Evolutionary conservation across 2,888 invertebrate genomes (phyloP).

Genomic region (Cantharis nigra): DNA sequence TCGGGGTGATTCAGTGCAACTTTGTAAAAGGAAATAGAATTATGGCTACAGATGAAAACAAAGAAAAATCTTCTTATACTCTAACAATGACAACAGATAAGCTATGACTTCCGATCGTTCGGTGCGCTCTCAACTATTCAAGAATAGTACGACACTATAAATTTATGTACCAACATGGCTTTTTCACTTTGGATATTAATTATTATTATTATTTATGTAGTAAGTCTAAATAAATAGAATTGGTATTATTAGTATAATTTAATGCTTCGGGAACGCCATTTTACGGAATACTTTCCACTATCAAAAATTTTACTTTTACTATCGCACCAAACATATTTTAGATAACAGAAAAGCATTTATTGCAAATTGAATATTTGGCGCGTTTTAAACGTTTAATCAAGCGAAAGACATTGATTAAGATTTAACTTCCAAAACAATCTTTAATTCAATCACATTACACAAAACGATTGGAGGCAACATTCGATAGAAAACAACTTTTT

Average conservation of each 20-base stretch:
- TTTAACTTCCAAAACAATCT: constrained; percentile 54
- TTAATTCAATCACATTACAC: constrained; percentile 57
- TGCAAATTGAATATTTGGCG: constrained; percentile 43
- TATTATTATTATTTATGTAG: not conserved
- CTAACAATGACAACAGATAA: constrained; percentile 38
- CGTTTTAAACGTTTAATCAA: constrained; percentile 48
- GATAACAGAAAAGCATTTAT: constrained; percentile 37
- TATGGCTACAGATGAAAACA: constrained; percentile 42
- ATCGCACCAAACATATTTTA: not conserved
- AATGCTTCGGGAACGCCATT: not conserved
- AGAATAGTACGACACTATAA: not conserved
- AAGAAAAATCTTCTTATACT: constrained; percentile 42
- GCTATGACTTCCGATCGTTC: constrained; percentile 40
- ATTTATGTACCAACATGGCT: not conserved
- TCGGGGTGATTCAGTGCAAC: constrained; percentile 35
- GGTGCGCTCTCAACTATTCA: constrained; percentile 1
- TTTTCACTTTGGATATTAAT: not conserved
- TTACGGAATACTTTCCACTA: too few relatives aligned
- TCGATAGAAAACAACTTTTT: constrained; percentile 54
- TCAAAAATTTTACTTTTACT: not conserved
- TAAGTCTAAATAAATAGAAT: too few relatives aligned
- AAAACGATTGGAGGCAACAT: constrained; percentile 46
- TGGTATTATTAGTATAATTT: too few relatives aligned
- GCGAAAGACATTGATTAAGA: constrained; percentile 56
- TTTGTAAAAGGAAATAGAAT: constrained; percentile 40